Base-by-base conservation (phyloP, 2,797 vertebrate species). In the Sebastes nivosus region DNA sequence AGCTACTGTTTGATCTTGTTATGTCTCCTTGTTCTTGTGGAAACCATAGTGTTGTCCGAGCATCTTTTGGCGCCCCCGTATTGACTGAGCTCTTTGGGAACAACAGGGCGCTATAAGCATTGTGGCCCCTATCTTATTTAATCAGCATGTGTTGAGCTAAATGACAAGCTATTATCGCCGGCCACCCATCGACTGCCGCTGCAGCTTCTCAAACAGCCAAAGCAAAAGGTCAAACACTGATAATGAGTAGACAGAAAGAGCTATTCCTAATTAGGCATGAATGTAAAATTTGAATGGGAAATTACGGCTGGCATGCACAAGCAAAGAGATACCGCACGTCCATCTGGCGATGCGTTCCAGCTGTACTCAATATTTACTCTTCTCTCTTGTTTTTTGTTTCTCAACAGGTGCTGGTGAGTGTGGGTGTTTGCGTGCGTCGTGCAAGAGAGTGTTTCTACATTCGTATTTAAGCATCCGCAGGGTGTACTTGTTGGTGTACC, bases 211-310 rank as follows among this genome's bases (percentile, higher is more conserved):
- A 94, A 94, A 95, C 91, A 94, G 86, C 79, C 85, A 67, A 86
- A 86, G 92, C 91, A 83, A 94, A 94, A 94, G 94, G 94, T 94
- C 93, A 94, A 94, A 94, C 92, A 92, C 88, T 90, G 93, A 94
- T 95, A 95, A 94, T 92, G 91, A 91, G 85, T 66, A 60, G 85
- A 88, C 60, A 67, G 88, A 90, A 91, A 92, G 86, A 87, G 90
- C 85, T 80, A 80, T 88, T 88, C 80, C 88, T 93, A 93, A 94
- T 94, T 92, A 91, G 84, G 93, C 81, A 80, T 81, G 78, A 92
- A 90, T 88, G 89, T 88, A 87, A 87, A 93, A 93, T 92, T 38
- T 89, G 86, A 93, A 94, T 88, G 82, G 69, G 84, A 89, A 90
- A 92, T 86, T 80, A 88, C 78, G 36, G 79, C 66, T 61, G 58